Conservation (phyloP, 2,888 invertebrate genomes). For the Agrotis exclamationis region DNA sequence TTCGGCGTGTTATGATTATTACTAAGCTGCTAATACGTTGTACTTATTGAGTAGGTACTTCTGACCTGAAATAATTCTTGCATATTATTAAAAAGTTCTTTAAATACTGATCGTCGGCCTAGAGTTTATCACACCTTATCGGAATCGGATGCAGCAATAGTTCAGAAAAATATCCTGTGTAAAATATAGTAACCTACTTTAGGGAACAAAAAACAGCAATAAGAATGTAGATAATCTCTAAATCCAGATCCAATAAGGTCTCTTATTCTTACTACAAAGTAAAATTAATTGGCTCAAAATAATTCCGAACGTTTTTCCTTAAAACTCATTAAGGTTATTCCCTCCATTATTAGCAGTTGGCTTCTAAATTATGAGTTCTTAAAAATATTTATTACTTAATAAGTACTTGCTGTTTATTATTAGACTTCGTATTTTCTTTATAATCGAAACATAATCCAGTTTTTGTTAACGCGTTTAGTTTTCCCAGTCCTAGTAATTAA, state of each 20-base stretch:
- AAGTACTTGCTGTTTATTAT: constrained; percentile 19
- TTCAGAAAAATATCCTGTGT: too few relatives aligned
- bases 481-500: not conserved
- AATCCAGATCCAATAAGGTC: not conserved
- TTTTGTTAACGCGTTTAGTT: not conserved
- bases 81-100: too few relatives aligned
- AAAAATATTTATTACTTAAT: constrained; percentile 45
- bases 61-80: too few relatives aligned
- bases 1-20: too few relatives aligned
- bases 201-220: not conserved
- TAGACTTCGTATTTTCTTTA: not conserved
- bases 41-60: too few relatives aligned
- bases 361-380: constrained; percentile 43
- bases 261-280: not conserved
- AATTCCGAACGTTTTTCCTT: constrained; percentile 16
- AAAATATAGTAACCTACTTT: not conserved
- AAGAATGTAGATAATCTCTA: not conserved
- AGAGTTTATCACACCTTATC: too few relatives aligned
- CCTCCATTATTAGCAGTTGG: constrained; percentile 53
- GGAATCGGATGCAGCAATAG: too few relatives aligned
- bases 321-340: constrained; percentile 37
- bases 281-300: constrained; percentile 5
- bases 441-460: not conserved
- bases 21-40: too few relatives aligned
- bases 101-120: too few relatives aligned